Evolutionary conservation across 2,888 invertebrate genomes (phyloP).

Genomic region (Drosophila kuntzei): DNA sequence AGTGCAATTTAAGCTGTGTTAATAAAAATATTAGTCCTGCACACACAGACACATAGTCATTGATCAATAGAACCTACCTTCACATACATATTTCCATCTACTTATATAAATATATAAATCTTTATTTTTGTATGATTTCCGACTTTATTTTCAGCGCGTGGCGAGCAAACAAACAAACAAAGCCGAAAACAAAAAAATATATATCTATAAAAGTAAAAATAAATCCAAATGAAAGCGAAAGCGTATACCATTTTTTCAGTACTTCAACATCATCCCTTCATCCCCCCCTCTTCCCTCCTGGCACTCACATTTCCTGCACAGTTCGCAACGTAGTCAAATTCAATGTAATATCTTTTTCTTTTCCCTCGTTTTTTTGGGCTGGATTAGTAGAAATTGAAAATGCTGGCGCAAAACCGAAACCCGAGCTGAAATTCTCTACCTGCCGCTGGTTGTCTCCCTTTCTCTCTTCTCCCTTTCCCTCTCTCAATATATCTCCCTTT

Average conservation of each 20-base stretch:
- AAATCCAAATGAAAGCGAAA: conserved; percentile 39
- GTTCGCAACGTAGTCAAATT: conserved; percentile 51
- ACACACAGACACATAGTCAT: background rate
- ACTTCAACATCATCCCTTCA: background rate
- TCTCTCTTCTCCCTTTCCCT: background rate
- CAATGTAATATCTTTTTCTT: conserved; percentile 56
- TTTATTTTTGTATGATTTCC: conserved; percentile 48
- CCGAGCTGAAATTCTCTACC: conserved; percentile 3
- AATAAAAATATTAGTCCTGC: conserved; percentile 48
- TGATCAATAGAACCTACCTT: conserved; percentile 12
- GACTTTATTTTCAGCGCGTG: conserved; percentile 47
- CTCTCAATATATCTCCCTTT: conserved; percentile 2
- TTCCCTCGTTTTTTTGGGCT: conserved; percentile 5
- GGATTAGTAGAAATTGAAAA: conserved; percentile 73
- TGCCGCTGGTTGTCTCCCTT: background rate
- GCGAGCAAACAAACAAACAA: conserved; percentile 38
- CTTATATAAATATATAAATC: conserved; percentile 7
- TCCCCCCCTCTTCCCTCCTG: background rate
- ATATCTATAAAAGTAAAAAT: conserved; percentile 14
- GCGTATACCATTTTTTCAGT: conserved; percentile 37
- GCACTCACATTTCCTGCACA: conserved; percentile 15
- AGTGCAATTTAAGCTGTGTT: conserved; percentile 64
- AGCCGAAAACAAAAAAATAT: conserved; percentile 17
- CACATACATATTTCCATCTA: background rate
- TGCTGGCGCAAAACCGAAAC: conserved; percentile 26